Evolutionary conservation across 2,113 vertebrate species (phyloP).

Genomic region (Jacana jacana): DNA sequence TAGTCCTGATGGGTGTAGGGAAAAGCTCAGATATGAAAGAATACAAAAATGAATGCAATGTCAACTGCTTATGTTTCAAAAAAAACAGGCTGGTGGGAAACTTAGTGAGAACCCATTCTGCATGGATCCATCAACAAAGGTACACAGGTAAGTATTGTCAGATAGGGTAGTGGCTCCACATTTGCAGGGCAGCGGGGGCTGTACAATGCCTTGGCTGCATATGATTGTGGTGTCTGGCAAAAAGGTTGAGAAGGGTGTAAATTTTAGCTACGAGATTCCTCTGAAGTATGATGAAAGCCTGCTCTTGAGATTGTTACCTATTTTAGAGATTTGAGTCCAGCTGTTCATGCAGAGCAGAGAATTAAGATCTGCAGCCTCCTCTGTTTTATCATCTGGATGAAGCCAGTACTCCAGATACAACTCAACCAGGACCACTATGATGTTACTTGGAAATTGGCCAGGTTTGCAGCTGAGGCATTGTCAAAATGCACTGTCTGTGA

Average conservation of each 20-base stretch:
- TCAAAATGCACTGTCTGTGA: neutral
- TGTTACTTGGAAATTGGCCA: neutral
- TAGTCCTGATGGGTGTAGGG: neutral
- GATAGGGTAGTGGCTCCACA: neutral
- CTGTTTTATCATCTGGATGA: neutral
- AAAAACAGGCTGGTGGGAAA: neutral
- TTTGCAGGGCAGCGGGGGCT: neutral
- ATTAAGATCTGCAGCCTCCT: neutral
- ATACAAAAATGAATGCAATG: neutral
- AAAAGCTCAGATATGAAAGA: neutral
- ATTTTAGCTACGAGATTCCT: neutral
- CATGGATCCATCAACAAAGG: neutral
- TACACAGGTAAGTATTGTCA: neutral
- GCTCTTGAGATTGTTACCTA: neutral
- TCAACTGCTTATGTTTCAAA: neutral
- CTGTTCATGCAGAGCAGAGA: neutral
- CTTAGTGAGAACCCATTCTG: neutral
- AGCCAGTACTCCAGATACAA: neutral
- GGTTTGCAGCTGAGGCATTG: neutral
- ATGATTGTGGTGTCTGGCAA: neutral
- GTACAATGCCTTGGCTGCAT: neutral
- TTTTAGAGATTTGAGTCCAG: neutral
- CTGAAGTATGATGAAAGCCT: neutral
- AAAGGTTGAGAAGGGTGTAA: fast-evolving
- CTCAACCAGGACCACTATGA: neutral